Evolutionary conservation across 1,140 invertebrate species (phyloP).

Genomic region (Drosophila carrolli): DNA sequence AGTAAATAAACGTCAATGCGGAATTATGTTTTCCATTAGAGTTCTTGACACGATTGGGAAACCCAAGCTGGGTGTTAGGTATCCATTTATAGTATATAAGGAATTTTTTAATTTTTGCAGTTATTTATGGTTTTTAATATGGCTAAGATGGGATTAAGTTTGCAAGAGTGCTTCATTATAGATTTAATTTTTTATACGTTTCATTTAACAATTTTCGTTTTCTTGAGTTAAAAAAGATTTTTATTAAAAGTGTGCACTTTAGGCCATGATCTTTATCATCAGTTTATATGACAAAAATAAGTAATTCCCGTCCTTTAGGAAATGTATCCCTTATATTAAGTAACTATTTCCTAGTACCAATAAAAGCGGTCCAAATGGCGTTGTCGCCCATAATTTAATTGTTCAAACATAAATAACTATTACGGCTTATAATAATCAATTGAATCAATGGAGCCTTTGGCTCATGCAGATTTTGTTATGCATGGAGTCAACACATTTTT

Average conservation of each 20-base stretch:
- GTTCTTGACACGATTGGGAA: conserved; percentile 19
- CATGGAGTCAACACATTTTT: conserved; percentile 47
- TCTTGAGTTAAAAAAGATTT: too few relatives aligned
- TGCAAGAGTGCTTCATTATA: too few relatives aligned
- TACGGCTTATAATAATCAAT: conserved; percentile 32
- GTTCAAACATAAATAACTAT: conserved; percentile 27
- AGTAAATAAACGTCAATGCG: conserved; percentile 19
- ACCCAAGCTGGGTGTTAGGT: background rate
- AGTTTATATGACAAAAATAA: too few relatives aligned
- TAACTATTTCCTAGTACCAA: conserved; percentile 9
- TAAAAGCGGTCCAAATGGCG: background rate
- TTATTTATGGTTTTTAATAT: too few relatives aligned
- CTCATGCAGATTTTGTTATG: conserved; percentile 65
- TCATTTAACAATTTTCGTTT: too few relatives aligned
- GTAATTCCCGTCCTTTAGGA: too few relatives aligned
- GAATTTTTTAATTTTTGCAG: too few relatives aligned
- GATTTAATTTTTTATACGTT: too few relatives aligned
- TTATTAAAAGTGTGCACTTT: too few relatives aligned
- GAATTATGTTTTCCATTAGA: conserved; percentile 19
- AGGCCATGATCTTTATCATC: too few relatives aligned
- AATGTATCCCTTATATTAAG: background rate
- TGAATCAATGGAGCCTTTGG: conserved; percentile 39
- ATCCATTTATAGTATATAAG: background rate
- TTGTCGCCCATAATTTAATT: conserved; percentile 30
- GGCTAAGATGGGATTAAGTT: too few relatives aligned